Conservation (phyloP, 2,113 vertebrate species). For the Eublepharis macularius region DNA sequence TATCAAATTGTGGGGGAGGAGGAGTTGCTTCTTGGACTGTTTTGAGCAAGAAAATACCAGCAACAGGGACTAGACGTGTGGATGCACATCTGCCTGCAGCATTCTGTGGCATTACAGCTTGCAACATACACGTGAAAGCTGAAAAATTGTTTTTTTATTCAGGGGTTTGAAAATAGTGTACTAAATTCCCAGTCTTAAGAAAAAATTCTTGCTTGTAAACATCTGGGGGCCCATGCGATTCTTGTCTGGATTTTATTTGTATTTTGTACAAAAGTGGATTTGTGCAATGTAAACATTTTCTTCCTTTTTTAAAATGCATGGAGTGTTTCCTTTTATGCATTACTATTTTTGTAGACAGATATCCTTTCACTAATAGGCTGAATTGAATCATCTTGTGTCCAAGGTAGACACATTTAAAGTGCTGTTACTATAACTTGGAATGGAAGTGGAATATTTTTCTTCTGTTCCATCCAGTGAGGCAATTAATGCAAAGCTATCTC, state of each 20-base stretch:
- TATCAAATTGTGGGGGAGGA: neutral
- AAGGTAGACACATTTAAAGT: neutral
- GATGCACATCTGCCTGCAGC: neutral
- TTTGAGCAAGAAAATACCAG: neutral
- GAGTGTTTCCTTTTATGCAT: neutral
- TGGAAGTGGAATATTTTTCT: neutral
- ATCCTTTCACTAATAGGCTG: neutral
- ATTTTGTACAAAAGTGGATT: neutral
- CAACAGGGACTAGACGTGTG: neutral
- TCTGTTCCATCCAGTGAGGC: no score
- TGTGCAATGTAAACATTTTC: neutral
- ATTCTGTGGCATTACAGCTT: neutral
- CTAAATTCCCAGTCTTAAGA: neutral
- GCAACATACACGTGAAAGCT: neutral
- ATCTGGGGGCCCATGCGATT: neutral
- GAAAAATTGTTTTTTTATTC: neutral
- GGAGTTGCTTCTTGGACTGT: neutral
- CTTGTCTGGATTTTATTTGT: no score
- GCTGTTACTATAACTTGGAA: no score
- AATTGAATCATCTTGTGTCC: neutral
- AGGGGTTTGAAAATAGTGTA: neutral
- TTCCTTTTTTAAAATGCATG: neutral
- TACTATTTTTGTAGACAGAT: neutral
- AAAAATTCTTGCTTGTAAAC: neutral
- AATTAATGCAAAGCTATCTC: neutral